phyloP scores from a whole-genome alignment of 2,113 vertebrate species.

The Thryonomys swinderianus region DNA sequence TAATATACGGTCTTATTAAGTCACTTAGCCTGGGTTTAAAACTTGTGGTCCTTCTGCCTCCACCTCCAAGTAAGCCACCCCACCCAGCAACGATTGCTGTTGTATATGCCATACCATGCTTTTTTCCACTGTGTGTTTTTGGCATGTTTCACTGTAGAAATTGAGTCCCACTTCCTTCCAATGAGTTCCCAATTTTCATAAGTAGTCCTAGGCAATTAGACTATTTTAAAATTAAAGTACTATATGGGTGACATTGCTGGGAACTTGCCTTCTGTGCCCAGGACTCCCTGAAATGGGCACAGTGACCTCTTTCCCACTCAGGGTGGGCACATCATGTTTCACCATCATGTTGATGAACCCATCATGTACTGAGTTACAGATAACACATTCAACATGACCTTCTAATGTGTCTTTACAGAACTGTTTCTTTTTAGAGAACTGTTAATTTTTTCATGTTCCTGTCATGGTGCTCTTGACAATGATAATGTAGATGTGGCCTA shows the following conservation, averaged over 20 bases:
- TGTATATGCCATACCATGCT: not conserved
- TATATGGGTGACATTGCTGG: not conserved
- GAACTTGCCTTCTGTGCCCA: not conserved
- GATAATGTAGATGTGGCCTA: not conserved
- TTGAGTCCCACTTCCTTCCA: not conserved
- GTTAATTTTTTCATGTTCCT: not conserved
- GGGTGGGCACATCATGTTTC: not conserved
- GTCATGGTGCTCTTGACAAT: not conserved
- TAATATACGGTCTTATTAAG: not conserved
- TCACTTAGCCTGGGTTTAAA: no score
- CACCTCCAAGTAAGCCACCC: not conserved
- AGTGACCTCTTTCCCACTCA: not conserved
- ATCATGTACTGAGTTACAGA: not conserved
- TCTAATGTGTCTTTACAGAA: not conserved
- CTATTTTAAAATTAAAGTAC: conserved; percentile 4
- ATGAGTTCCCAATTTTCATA: conserved; percentile 8
- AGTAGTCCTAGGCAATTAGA: not conserved
- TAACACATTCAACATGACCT: not conserved
- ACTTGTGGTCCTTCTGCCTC: not conserved
- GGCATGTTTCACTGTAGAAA: conserved; percentile 8
- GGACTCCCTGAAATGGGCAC: not conserved
- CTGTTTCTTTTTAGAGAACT: not conserved
- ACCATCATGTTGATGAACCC: not conserved
- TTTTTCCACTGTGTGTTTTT: not conserved
- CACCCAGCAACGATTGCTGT: not conserved